Evolutionary conservation across 2,888 invertebrate genomes (phyloP).

Genomic region (Sphaerophoria rueppellii): DNA sequence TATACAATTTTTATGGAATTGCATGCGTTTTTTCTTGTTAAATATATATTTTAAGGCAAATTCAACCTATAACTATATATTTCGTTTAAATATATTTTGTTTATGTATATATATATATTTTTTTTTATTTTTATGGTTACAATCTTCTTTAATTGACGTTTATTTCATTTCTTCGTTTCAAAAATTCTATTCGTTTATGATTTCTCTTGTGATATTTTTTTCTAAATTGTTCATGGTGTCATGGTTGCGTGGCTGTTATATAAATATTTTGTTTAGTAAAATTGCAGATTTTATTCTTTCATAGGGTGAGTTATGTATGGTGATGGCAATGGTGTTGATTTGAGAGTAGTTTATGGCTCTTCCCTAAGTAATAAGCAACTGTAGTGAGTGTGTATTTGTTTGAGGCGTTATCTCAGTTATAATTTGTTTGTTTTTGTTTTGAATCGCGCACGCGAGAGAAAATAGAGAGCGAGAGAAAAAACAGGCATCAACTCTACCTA

Average conservation of each 20-base stretch:
- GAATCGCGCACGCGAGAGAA: constrained; percentile 24
- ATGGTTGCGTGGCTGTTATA: constrained; percentile 15
- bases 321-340: constrained; percentile 54
- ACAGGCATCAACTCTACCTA: constrained; percentile 55
- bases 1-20: constrained; percentile 61
- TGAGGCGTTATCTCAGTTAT: constrained; percentile 15
- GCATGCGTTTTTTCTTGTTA: constrained; percentile 49
- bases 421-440: too few species aligned
- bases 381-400: constrained; percentile 27
- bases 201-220: constrained; percentile 60
- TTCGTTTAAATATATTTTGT: constrained; percentile 45
- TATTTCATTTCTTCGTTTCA: constrained; percentile 65
- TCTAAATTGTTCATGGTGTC: constrained; percentile 35
- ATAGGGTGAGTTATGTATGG: constrained; percentile 37
- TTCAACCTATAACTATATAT: constrained; percentile 63
- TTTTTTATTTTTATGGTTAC: constrained; percentile 63
- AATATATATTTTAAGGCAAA: constrained; percentile 68
- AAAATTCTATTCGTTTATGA: constrained; percentile 66
- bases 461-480: constrained; percentile 18
- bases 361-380: constrained; percentile 53
- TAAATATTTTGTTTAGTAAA: not conserved
- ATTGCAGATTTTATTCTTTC: constrained; percentile 42
- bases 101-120: constrained; percentile 43
- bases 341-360: constrained; percentile 52
- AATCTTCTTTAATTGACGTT: constrained; percentile 69